A percentile compares a stretch with the other conserved stretches of the same genome.
These are phyloP conservation scores for Phaethornis superciliosus DNA, from an alignment of 2,113 vertebrate species.

Conservation along the genomic window DNA sequence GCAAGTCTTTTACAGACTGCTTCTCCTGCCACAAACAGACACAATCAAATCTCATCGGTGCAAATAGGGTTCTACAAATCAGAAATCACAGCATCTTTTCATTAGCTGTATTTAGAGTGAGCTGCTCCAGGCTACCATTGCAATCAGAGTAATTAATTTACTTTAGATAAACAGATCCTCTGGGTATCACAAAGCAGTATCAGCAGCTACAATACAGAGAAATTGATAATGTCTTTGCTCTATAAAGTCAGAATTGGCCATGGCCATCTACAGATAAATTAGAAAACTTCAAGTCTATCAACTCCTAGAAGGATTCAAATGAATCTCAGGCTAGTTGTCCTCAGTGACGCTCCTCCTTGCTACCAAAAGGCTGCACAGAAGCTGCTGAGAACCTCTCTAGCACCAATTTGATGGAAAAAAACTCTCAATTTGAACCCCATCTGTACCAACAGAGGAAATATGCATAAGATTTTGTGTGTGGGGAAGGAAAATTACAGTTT, in stretches of 20 bases:
- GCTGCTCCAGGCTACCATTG: neutral
- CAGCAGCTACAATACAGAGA: neutral
- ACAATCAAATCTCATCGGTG: neutral
- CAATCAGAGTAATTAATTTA: neutral
- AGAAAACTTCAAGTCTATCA: neutral
- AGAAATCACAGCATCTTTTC: neutral
- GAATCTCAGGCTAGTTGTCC: neutral
- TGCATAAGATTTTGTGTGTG: neutral
- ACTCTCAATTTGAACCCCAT: neutral
- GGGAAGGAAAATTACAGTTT: neutral
- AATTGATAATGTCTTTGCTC: neutral
- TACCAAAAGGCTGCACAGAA: neutral
- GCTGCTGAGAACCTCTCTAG: neutral
- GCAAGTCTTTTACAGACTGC: fast-evolving
- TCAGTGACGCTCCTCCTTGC: neutral
- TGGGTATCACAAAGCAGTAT: neutral
- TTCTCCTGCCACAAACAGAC: neutral
- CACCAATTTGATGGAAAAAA: neutral
- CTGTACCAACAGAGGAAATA: neutral
- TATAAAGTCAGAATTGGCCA: neutral
- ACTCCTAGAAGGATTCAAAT: neutral
- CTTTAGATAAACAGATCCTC: neutral
- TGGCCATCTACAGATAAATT: neutral
- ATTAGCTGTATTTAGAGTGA: neutral
- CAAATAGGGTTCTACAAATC: neutral